Percentiles rank a stretch among this genome's conserved stretches.
These are phyloP conservation scores for Radopholus similis DNA, from an alignment of 1,140 invertebrate genomes.

Conservation along the genomic window DNA sequence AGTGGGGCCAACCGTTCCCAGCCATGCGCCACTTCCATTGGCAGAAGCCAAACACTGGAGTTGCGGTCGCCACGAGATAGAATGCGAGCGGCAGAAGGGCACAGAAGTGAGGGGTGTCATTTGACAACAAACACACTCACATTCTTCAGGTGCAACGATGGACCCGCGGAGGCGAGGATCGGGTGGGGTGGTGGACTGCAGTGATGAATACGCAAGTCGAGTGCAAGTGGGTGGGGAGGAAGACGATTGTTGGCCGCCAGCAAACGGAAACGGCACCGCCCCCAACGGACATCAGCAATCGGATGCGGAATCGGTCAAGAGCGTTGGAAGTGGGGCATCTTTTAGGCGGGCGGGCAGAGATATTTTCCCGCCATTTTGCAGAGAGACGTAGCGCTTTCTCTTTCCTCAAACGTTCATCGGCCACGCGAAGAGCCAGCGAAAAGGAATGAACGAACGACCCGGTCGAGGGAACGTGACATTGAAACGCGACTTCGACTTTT, in stretches of 20 bases:
- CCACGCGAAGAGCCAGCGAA: not conserved
- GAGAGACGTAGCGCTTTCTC: slow-evolving; percentile 6
- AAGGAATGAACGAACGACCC: not conserved
- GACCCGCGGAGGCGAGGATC: not conserved
- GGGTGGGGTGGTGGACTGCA: not conserved
- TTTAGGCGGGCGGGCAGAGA: not conserved
- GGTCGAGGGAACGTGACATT: not conserved
- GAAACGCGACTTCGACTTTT: not conserved
- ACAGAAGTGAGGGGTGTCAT: not conserved
- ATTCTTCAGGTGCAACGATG: not conserved
- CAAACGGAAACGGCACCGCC: too few relatives aligned
- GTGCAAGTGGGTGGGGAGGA: not conserved
- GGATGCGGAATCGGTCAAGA: not conserved
- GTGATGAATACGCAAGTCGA: not conserved
- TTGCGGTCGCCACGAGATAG: too few relatives aligned
- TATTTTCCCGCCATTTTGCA: not conserved
- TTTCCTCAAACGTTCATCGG: slow-evolving; percentile 10
- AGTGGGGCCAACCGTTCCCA: too few relatives aligned
- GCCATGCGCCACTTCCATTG: too few relatives aligned
- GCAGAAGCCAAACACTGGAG: too few relatives aligned
- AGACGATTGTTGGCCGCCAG: not conserved
- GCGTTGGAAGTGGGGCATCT: slow-evolving; percentile 2
- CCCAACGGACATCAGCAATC: not conserved
- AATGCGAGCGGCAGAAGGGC: too few relatives aligned
- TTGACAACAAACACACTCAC: not conserved